Conservation (phyloP, 1,140 invertebrate species). For the Pemphigus obesinymphae region DNA sequence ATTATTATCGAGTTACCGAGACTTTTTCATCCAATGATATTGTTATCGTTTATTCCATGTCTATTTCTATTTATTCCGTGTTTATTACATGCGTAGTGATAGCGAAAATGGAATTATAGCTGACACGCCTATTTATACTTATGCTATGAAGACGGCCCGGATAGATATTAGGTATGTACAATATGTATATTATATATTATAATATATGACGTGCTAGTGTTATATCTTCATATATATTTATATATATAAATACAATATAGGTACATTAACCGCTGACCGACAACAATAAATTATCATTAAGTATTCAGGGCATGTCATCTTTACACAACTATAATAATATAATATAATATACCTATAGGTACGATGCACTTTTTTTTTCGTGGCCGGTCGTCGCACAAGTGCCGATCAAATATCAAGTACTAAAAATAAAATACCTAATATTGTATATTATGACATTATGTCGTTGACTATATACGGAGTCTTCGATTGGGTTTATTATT, state of each 20-base stretch:
- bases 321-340: background rate
- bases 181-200: background rate
- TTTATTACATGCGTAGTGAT: too few species aligned
- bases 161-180: background rate
- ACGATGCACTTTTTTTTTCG: background rate
- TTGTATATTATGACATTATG: too few species aligned
- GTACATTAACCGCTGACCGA: background rate
- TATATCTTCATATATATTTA: background rate
- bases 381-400: background rate
- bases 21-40: too few species aligned
- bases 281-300: conserved; percentile 33
- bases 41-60: too few species aligned
- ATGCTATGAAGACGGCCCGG: too few species aligned
- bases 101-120: too few species aligned
- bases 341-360: background rate
- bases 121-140: too few species aligned
- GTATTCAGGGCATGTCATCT: conserved; percentile 35
- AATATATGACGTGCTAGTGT: background rate
- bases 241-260: background rate
- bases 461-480: too few species aligned
- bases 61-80: too few species aligned
- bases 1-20: too few species aligned
- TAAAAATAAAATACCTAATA: too few species aligned
- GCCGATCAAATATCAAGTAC: too few species aligned
- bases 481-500: conserved; percentile 14